Percentiles rank a stretch among this genome's conserved stretches.
Evolutionary conservation across 2,113 vertebrate species (phyloP).

Genomic region (Semnornis frantzii): DNA sequence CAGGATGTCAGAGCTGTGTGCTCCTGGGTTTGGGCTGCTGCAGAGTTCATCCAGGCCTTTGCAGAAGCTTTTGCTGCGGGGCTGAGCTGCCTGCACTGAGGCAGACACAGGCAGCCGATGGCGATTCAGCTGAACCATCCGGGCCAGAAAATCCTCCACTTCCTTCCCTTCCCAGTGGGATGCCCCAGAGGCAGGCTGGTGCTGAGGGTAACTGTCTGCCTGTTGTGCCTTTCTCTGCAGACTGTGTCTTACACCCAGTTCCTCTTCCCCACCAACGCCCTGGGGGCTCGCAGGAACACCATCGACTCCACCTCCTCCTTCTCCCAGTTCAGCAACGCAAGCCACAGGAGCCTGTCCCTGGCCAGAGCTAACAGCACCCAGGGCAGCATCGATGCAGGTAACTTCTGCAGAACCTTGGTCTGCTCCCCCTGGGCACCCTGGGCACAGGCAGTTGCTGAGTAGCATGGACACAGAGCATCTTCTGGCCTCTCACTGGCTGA

Average conservation of each 20-base stretch:
- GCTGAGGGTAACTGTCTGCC: not conserved
- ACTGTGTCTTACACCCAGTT: conserved; percentile 98
- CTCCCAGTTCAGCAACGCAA: conserved; percentile 92
- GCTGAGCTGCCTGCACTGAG: not conserved
- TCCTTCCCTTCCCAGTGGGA: not conserved
- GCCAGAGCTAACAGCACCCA: conserved; percentile 94
- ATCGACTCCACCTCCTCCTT: conserved; percentile 96
- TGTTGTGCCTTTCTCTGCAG: conserved; percentile 66
- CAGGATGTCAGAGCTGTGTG: not conserved
- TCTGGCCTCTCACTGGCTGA: not conserved
- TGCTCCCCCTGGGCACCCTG: not conserved
- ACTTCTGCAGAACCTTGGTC: not conserved
- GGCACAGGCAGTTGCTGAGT: not conserved
- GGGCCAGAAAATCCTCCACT: not conserved
- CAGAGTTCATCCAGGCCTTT: conserved; percentile 17
- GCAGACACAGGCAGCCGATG: not conserved
- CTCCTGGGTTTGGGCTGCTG: not conserved
- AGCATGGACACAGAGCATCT: fast-evolving
- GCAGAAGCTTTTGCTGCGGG: not conserved
- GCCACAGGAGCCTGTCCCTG: conserved; percentile 94
- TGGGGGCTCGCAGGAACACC: conserved; percentile 91
- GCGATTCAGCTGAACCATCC: conserved; percentile 1
- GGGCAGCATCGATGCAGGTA: conserved; percentile 95
- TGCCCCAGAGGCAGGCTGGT: not conserved
- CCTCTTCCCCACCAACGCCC: conserved; percentile 92